Evolutionary conservation across 2,797 vertebrate genomes (phyloP), one percentile per base, ranked within the genome.

Genomic region (Phataginus tetradactyla): DNA sequence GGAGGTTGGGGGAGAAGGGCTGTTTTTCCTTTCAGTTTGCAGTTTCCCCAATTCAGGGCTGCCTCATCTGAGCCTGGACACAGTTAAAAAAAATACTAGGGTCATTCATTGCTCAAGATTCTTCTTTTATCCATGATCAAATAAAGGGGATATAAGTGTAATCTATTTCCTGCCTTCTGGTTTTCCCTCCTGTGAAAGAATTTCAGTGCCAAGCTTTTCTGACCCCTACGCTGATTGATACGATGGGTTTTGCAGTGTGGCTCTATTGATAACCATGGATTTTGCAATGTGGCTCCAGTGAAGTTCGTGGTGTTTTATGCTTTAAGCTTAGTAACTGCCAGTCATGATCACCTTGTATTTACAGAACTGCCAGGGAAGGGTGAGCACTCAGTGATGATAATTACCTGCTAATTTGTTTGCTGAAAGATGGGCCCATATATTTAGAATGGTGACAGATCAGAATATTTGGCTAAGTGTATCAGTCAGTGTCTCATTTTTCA

Each of bases 401-500:
- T 96, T 96, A 94, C 96, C 95, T 95, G 90, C 90, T 96, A 97
- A 96, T 97, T 96, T 98, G 96, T 97, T 96, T 97, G 96, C 91
- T 95, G 97, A 98, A 98, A 97, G 97, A 97, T 92, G 86, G 91
- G 59, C 45, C 86, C 78, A 63, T 95, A 90, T 97, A 96, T 96
- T 98, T 97, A 90, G 83, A 91, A 96, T 81, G 84, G 93, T 88
- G 94, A 97, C 96, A 96, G 96, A 93, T 98, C 85, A 96, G 92
- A 89, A 92, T 97, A 96, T 97, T 98, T 96, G 78, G 69, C 90
- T 93, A 91, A 96, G 86, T 96, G 12, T 94, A 97, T 97, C 95
- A 97, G 94, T 93, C 91, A 96, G 89, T 96, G 93, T 96, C 95
- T 97, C 95, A 93, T 97, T 98, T 97, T 97, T 97, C 95, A 97